Percentiles rank a stretch among this genome's conserved stretches.
phyloP scores from a whole-genome alignment of 2,113 vertebrate species.

The Plecotus auritus region DNA sequence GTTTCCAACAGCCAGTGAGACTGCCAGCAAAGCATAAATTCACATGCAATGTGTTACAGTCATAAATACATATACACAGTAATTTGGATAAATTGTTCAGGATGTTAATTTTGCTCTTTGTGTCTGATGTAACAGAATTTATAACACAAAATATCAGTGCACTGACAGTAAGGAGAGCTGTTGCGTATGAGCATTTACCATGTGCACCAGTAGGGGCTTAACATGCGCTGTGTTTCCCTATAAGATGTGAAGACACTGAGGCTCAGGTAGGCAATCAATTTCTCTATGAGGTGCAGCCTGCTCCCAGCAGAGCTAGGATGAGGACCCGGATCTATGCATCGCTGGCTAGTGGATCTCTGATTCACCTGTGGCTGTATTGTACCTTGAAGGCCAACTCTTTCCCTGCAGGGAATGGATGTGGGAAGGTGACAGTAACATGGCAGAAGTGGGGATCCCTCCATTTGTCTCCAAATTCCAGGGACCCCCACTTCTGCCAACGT shows the following conservation, averaged over 20 bases:
- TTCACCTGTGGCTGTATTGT: background rate
- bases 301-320: background rate
- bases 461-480: background rate
- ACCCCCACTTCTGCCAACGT: constrained; percentile 11
- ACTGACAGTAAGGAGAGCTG: background rate
- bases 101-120: background rate
- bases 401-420: background rate
- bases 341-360: background rate
- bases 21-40: background rate
- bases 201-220: background rate
- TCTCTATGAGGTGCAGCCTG: background rate
- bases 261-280: background rate
- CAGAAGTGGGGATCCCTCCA: background rate
- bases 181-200: background rate
- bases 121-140: background rate
- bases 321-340: background rate
- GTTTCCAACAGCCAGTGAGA: background rate
- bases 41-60: fast-evolving
- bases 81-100: background rate
- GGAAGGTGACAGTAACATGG: background rate
- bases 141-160: background rate
- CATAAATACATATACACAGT: background rate
- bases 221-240: background rate
- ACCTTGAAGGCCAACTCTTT: background rate
- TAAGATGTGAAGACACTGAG: background rate